phyloP scores from a whole-genome alignment of 2,113 vertebrate genomes.

The Callorhinus ursinus region DNA sequence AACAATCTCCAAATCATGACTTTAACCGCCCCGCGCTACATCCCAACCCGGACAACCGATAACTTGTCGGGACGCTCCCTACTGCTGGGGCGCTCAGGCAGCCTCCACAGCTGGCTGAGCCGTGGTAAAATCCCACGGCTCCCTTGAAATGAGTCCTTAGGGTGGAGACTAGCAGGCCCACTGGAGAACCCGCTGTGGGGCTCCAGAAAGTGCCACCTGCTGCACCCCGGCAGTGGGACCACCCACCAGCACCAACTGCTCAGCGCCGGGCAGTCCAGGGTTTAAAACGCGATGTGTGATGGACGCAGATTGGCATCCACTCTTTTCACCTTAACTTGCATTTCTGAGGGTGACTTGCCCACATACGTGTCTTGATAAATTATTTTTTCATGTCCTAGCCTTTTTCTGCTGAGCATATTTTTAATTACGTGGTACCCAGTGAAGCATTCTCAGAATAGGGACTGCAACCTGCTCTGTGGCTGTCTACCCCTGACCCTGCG shows the following conservation, averaged over 20 bases:
- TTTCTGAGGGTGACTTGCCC: neutral
- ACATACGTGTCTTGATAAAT: fast-evolving
- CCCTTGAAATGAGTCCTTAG: neutral
- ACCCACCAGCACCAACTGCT: fast-evolving
- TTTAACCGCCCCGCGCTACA: fast-evolving
- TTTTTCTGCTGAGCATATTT: neutral
- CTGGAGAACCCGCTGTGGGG: neutral
- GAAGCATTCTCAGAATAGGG: neutral
- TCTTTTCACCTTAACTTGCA: neutral
- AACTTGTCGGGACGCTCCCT: fast-evolving
- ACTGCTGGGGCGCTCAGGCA: fast-evolving
- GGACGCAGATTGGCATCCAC: fast-evolving
- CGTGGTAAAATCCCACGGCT: fast-evolving
- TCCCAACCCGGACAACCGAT: fast-evolving
- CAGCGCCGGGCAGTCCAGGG: fast-evolving
- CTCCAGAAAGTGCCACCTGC: neutral
- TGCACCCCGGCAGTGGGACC: neutral
- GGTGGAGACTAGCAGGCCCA: fast-evolving
- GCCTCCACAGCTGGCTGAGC: neutral
- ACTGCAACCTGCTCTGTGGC: fast-evolving
- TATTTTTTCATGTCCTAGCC: fast-evolving
- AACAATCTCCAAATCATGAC: fast-evolving
- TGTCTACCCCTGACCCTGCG: fast-evolving
- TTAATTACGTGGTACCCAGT: fast-evolving
- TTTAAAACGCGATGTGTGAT: fast-evolving